phyloP scores from a whole-genome alignment of 2,113 vertebrate genomes.

The Tachuris rubrigastra region DNA sequence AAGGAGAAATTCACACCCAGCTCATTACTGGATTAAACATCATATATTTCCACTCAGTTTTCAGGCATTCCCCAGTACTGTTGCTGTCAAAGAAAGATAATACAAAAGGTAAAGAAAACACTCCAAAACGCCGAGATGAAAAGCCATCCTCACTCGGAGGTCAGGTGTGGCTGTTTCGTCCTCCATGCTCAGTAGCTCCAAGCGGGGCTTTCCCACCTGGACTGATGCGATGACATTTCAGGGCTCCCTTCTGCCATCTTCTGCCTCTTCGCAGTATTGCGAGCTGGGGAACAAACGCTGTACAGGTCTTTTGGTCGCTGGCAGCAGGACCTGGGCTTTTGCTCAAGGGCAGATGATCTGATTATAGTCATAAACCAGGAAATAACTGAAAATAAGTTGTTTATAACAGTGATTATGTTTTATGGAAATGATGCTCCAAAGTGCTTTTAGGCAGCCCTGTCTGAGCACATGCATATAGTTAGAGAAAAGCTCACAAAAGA shows the following conservation, averaged over 20 bases:
- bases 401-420: not conserved
- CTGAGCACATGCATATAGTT: not conserved
- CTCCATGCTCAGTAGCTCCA: rapidly evolving
- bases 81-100: not conserved
- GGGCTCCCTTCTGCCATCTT: slow-evolving; percentile 56
- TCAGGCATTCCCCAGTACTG: not conserved
- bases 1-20: not conserved
- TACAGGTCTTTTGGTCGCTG: rapidly evolving
- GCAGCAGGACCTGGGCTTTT: not conserved
- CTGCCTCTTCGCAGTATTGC: slow-evolving; percentile 17
- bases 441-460: not conserved
- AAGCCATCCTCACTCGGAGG: not conserved
- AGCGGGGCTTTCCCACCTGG: not conserved
- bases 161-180: not conserved
- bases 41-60: not conserved
- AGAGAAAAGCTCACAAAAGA: not conserved
- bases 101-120: not conserved
- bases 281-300: rapidly evolving
- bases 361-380: not conserved
- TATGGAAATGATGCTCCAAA: not conserved
- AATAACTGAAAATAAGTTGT: not conserved
- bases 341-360: not conserved
- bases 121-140: not conserved
- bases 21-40: not conserved
- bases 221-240: not conserved